Percentiles rank a stretch among this genome's conserved stretches.
phyloP scores from a whole-genome alignment of 2,888 invertebrate species.

The Polyommatus iphigenia region DNA sequence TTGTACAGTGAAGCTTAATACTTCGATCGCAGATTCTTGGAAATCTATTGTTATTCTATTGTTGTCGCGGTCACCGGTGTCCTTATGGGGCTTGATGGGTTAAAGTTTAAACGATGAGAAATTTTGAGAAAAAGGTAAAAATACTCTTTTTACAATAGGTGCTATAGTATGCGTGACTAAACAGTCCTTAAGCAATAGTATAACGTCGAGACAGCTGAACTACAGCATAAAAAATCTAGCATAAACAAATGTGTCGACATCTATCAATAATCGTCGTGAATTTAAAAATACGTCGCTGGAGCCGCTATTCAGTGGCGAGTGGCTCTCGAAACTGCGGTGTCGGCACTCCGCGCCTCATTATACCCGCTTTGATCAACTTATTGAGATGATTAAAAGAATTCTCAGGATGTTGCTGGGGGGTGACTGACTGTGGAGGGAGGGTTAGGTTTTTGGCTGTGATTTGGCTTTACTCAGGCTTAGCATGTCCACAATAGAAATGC shows the following conservation, averaged over 20 bases:
- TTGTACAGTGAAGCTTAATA: no score
- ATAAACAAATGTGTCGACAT: background rate
- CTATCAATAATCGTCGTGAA: slow-evolving; percentile 11
- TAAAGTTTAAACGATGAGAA: no score
- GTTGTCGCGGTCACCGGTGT: no score
- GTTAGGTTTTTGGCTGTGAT: background rate
- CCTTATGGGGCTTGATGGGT: no score
- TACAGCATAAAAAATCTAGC: background rate
- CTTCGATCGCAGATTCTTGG: no score
- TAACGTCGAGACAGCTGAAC: background rate
- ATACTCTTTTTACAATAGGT: no score
- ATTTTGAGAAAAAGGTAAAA: no score
- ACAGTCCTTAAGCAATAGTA: no score
- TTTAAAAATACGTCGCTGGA: slow-evolving; percentile 23
- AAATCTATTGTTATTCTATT: no score
- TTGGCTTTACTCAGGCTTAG: no score
- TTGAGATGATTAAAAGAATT: slow-evolving; percentile 31
- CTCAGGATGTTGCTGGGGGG: background rate
- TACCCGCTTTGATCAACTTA: slow-evolving; percentile 35
- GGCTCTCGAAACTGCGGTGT: slow-evolving; percentile 38
- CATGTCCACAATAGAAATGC: no score
- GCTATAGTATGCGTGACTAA: no score
- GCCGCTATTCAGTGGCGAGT: slow-evolving; percentile 4
- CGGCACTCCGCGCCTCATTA: slow-evolving; percentile 39
- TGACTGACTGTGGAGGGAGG: background rate